phyloP scores from a whole-genome alignment of 2,888 invertebrate species.

The Cheilosia urbana region DNA sequence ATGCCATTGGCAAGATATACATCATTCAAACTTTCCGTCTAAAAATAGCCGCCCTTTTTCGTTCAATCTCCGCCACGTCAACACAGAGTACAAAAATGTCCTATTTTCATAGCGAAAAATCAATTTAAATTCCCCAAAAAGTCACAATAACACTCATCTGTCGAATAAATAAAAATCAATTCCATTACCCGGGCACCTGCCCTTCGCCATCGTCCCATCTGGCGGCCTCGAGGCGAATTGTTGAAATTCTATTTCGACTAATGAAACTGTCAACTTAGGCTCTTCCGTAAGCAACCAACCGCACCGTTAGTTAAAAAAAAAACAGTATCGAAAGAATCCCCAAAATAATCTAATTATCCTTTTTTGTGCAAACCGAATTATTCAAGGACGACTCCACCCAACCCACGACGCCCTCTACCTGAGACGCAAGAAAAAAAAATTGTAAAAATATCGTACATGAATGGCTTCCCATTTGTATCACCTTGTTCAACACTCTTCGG shows the following conservation, averaged over 20 bases:
- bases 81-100: not conserved
- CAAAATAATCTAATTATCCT: slow-evolving; percentile 56
- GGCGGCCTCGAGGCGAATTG: slow-evolving; percentile 4
- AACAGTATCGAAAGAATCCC: slow-evolving; percentile 40
- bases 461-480: slow-evolving; percentile 49
- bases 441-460: slow-evolving; percentile 20
- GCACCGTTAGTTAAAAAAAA: slow-evolving; percentile 60
- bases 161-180: slow-evolving; percentile 68
- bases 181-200: slow-evolving; percentile 30
- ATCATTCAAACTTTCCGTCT: too few species aligned
- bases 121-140: slow-evolving; percentile 51
- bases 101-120: slow-evolving; percentile 7
- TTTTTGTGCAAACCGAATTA: slow-evolving; percentile 39
- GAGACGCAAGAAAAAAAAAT: not conserved
- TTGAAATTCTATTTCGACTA: slow-evolving; percentile 56
- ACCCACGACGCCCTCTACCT: not conserved
- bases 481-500: slow-evolving; percentile 23
- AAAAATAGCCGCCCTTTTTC: not conserved
- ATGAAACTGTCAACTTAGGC: slow-evolving; percentile 70
- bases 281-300: slow-evolving; percentile 56
- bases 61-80: not conserved
- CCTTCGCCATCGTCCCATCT: not conserved
- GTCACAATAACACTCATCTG: slow-evolving; percentile 58
- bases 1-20: too few species aligned
- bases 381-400: slow-evolving; percentile 10